Evolutionary conservation across 2,888 invertebrate species (phyloP), one percentile per base, ranked within the genome.

Genomic region (Alloscopus bannaensis): DNA sequence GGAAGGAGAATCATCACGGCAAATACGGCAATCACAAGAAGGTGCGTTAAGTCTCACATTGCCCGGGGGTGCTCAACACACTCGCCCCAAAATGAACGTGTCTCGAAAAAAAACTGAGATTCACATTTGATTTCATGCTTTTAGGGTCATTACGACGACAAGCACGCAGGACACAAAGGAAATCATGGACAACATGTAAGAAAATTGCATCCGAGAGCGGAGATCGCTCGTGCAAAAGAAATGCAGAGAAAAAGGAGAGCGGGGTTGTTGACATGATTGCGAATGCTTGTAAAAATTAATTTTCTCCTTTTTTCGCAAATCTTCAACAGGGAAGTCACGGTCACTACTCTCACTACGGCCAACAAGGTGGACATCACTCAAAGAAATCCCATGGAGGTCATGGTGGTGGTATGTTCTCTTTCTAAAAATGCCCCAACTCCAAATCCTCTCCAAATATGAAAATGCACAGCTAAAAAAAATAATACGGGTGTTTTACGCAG

Each of bases 21-120:
- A 83, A 84, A 70, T 81, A 84, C 36, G 85, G 83, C 64, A 81
- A 85, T 29, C 81, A 85, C 80, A 85, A 85, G 71, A 85, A 85
- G 83, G 84, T 82, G 45, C 18, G 50, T 11, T 45, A 11, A 45
- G 18, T 45, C 3, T 45, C n/a, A 45, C 36, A 8, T 13, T 36
- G 36, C 36, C 13, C 13, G 6, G 36, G 13, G 36, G 36, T n/a
- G 36, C 13, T 36, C 8, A 36, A 8, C 36, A 8, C 36, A 36
- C 36, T 36, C 36, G 36, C 36, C 36, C 36, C 36, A 36, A 13
- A 8, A 6, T 36, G 36, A 8, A 13, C 13, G 13, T n/a, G 13
- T n/a, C 24, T 31, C 6, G 16, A 62, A 24, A 40, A 11, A 6
- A 36, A 62, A 6, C n/a, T 3, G 26, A 13, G 8, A 6, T 29